Evolutionary conservation across 2,797 vertebrate genomes (phyloP), one percentile per base, ranked within the genome.

Genomic region (Mormyrus proboscirostris): DNA sequence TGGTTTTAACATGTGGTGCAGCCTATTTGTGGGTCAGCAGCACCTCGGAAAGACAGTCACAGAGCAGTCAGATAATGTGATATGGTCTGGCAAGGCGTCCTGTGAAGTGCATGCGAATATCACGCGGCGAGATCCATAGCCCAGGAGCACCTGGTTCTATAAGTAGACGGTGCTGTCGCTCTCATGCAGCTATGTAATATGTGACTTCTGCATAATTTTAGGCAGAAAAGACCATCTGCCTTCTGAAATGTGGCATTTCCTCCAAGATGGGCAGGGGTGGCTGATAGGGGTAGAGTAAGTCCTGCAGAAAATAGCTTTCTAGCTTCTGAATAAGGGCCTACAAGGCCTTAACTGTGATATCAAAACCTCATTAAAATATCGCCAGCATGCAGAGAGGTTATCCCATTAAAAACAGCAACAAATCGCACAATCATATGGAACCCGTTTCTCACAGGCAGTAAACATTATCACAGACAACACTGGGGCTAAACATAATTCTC

Each of bases 171-270:
- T 53, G 9, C 49, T 85, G 47, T 85, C 49, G 14, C 2, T 50
- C 44, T 85, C 83, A 85, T 47, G 22, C 22, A 22, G 83, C n/a
- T 29, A 12, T 85, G 22, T 25, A 51, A 85, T 50, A 51, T 53
- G 83, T 85, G 83, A 51, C 49, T 85, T 51, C 49, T 85, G 83
- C 22, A 85, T 85, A 85, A 85, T 85, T 47, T 85, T 85, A 22
- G n/a, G 49, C n/a, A 85, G 49, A 85, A 50, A 10, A 50, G 83
- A 51, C 83, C 83, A 85, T 51, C 49, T 51, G 19, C 25, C 47
- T 85, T 50, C 83, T 10, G 9, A 85, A 85, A 85, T 85, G 82
- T 85, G 49, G 47, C 82, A 85, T 50, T 85, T 85, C 44, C 49
- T 50, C 83, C 22, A 29, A 25, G 49, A 10, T 50, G 19, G 44